Percentiles rank a stretch among this genome's conserved stretches.
These are phyloP conservation scores for Alentia gelatinosa DNA, from an alignment of 2,888 invertebrate species.

Conservation along the genomic window DNA sequence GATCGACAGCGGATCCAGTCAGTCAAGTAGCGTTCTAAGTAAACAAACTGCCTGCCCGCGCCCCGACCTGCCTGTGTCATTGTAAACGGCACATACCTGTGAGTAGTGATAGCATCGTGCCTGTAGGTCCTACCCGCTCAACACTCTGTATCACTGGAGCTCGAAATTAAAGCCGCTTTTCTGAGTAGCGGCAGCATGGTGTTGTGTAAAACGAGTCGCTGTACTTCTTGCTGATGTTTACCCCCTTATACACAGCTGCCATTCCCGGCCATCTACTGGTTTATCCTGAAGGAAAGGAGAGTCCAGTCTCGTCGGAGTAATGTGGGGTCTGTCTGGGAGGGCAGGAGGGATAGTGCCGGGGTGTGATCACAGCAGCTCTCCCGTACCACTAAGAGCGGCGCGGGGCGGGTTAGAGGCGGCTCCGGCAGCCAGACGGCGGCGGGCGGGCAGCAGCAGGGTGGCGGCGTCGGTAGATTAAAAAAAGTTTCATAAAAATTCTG, in stretches of 20 bases:
- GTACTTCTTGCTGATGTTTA: background rate
- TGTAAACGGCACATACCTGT: background rate
- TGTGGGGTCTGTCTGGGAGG: background rate
- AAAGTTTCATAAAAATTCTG: constrained; percentile 18
- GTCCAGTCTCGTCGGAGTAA: background rate
- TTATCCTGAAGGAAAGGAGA: background rate
- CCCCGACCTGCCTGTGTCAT: background rate
- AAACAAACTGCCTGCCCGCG: no score
- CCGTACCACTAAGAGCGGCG: background rate
- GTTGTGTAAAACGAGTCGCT: background rate
- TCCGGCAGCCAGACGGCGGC: background rate
- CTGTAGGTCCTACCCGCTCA: background rate
- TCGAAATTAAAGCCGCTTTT: background rate
- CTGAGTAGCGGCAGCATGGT: background rate
- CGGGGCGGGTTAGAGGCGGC: background rate
- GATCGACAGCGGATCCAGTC: no score
- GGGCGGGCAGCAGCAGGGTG: background rate
- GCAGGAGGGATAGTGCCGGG: no score
- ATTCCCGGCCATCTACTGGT: background rate
- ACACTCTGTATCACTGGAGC: background rate
- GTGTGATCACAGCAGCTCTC: background rate
- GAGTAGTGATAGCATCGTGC: background rate
- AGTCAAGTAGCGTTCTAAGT: no score
- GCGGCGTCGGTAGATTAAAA: background rate
- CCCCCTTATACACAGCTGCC: constrained; percentile 2